Evolutionary conservation across 2,888 invertebrate genomes (phyloP), one percentile per base, ranked within the genome.

Genomic region (Scrobipalpa costella): DNA sequence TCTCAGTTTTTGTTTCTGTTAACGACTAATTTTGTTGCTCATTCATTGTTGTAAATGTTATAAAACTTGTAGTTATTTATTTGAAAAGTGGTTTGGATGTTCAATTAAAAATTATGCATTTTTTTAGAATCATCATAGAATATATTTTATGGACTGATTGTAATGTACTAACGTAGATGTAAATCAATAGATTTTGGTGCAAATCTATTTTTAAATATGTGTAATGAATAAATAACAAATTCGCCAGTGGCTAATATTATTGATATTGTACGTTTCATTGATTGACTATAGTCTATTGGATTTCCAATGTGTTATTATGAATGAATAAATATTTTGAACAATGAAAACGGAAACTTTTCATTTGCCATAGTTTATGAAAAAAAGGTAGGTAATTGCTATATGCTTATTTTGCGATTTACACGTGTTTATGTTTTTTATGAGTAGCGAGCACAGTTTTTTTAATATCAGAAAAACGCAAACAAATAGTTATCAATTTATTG

Each of bases 291-390:
- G 63, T 66, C 59, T 50, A 62, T 64, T 40, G 60, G 63, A 40
- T 66, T 65, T 57, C 64, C 66, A 63, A 66, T 69, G 67, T 70
- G 59, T 65, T 65, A 65, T 52, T 27, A 38, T 58, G 40, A 59
- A 64, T 57, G 36, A 65, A 64, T 67, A 58, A 67, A 66, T 68
- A 65, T 70, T 69, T 69, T 70, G 49, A 66, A 60, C 66, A 57
- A 62, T 13, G 2, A 21, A 15, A 15, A 40, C 9, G 13, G 15
- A 61, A 58, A 62, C 17, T 36, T 61, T 55, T 36, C 5, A 19
- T 21, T 38, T 38, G 8, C 2, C 38, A 47, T n/a, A n/a, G n/a
- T n/a, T n/a, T n/a, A n/a, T n/a, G n/a, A n/a, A n/a, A n/a, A n/a
- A n/a, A n/a, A n/a, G n/a, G n/a, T n/a, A n/a, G n/a, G n/a, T n/a